Evolutionary conservation across 2,797 vertebrate species (phyloP).

Genomic region (Phyllotis vaccarum): DNA sequence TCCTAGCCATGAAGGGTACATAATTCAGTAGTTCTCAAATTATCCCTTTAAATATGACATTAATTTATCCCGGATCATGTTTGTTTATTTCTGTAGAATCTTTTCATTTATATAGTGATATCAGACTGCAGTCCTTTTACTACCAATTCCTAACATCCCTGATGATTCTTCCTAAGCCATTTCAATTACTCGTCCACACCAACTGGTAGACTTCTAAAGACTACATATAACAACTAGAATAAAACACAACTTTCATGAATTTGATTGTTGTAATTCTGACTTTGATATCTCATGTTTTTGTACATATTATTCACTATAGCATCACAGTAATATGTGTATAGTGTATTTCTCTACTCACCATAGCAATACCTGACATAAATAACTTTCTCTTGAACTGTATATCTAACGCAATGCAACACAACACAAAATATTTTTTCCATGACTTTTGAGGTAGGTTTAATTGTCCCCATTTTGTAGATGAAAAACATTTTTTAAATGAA

Average conservation of each 20-base stretch:
- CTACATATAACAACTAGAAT: background rate
- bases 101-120: background rate
- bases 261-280: background rate
- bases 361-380: background rate
- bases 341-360: background rate
- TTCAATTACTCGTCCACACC: background rate
- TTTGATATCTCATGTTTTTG: background rate
- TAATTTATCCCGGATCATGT: background rate
- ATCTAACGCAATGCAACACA: background rate
- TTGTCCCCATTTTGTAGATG: background rate
- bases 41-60: background rate
- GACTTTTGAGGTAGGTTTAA: background rate
- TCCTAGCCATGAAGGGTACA: background rate
- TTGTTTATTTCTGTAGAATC: background rate
- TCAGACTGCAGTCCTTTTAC: background rate
- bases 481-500: background rate
- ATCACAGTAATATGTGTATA: background rate
- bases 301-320: background rate
- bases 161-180: background rate
- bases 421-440: background rate
- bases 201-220: background rate
- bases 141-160: background rate
- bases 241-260: background rate
- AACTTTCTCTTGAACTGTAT: background rate
- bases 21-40: constrained; percentile 1